These are phyloP conservation scores for Resseliella maxima DNA, from an alignment of 2,888 invertebrate species.

Conservation along the genomic window DNA sequence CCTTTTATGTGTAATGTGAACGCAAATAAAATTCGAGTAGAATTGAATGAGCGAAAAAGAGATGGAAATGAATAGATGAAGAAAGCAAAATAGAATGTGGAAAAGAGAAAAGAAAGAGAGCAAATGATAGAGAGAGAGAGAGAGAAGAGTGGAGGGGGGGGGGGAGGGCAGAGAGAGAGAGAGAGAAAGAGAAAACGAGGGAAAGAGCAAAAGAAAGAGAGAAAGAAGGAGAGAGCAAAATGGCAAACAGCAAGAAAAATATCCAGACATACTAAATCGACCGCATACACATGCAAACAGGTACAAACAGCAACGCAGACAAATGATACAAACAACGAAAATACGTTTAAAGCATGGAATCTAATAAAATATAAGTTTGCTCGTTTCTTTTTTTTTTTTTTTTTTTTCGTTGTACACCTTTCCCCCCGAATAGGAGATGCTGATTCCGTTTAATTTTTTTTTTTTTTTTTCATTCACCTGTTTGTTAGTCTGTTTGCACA, in stretches of 20 bases:
- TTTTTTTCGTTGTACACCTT: neutral
- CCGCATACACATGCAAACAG: constrained; percentile 38
- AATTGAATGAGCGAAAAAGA: neutral
- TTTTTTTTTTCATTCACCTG: neutral
- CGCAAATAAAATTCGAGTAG: neutral
- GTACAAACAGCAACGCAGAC: neutral
- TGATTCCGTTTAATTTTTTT: neutral
- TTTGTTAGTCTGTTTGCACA: constrained; percentile 12
- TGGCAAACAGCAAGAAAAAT: neutral
- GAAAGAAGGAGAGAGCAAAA: neutral
- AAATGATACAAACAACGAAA: constrained; percentile 42
- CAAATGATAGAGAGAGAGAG: too few species aligned
- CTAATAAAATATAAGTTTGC: constrained; percentile 38
- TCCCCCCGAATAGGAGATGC: neutral
- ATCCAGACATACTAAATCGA: constrained; percentile 11
- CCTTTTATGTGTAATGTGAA: constrained; percentile 26
- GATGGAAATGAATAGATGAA: too few species aligned
- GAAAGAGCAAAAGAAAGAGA: neutral
- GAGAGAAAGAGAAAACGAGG: neutral
- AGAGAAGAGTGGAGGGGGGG: neutral
- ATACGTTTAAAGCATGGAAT: constrained; percentile 16
- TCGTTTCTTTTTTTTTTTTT: neutral
- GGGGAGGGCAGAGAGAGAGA: neutral
- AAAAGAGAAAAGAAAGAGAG: too few species aligned
- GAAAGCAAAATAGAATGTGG: too few species aligned